Evolutionary conservation across 1,140 invertebrate species (phyloP), one percentile per base, ranked within the genome.

Genomic region (Idris sp.): DNA sequence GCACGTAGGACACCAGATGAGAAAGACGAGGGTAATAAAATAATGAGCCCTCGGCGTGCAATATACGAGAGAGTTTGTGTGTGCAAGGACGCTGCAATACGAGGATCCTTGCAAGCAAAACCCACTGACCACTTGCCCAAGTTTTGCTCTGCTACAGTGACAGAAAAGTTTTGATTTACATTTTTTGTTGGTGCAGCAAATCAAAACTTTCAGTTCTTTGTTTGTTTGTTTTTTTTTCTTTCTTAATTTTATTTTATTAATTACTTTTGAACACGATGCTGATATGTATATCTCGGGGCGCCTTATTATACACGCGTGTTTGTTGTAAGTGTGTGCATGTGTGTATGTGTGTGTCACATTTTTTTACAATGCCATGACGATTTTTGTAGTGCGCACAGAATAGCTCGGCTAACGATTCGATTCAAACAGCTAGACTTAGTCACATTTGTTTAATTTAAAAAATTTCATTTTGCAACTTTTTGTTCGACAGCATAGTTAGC

Each of bases 291-390:
- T 53, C 38, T 54, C 25, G 43, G 46, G 59, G 38, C 59, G 46
- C 59, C 46, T n/a, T 43, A 59, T 35, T 54, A 36, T 56, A 56
- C 44, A 56, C 43, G 36, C 36, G 38, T 35, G 41, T 51, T 18
- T 58, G 53, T 48, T 13, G 62, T 58, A 30, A 35, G 48, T 41
- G 35, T 68, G 54, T 38, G 35, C 13, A 28, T 49, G 19, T 33
- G 16, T 33, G 33, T 26, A 11, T 58, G 28, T 41, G 62, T 56
- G 61, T 68, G 44, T 58, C 43, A 56, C 43, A 31, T 56, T 68
- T 68, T 68, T 68, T 68, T 67, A 56, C 40, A 44, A 61, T 62
- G 59, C 62, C 62, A 67, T 67, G 62, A 67, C 49, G 49, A 46
- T 56, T 67, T 67, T 67, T 67, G 48, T 65, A 68, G 33, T 58